Evolutionary conservation across 2,797 vertebrate species (phyloP), one percentile per base, ranked within the genome.

Genomic region (Sebastes oblongus): DNA sequence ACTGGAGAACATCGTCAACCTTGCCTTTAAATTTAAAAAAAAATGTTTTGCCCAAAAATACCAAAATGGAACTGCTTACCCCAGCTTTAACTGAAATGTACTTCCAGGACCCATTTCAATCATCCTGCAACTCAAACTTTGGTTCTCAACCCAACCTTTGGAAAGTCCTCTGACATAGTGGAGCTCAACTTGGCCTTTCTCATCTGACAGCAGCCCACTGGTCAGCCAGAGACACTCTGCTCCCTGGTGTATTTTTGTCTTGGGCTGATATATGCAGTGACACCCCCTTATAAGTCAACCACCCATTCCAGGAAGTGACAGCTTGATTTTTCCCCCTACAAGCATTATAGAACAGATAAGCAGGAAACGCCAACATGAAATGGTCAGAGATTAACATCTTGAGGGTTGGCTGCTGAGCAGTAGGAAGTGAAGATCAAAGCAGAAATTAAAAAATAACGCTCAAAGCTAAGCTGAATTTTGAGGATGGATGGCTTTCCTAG

Each of bases 211-310:
- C 65, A 82, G 78, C 16, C 66, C 86, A 78, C 78, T 73, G 81
- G 76, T 77, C 46, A 39, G 75, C 66, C 59, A 65, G 81, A 72
- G 89, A 78, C 86, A 64, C 83, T 69, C 30, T 0, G 66, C 77
- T 90, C 93, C 89, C 91, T 77, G 82, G 91, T 90, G 93, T 94
- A 95, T 95, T 95, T 95, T 91, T 86, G 92, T 92, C 92, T 34
- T 1, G 10, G 32, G 32, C 32, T 34, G 32, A 34, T 34, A 34
- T 34, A 34, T 34, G 32, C 32, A 34, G 32, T 34, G 32, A 11
- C 32, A 10, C 32, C 32, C 32, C 32, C 32, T 87, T 92, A 92
- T 93, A 94, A 92, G 86, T 90, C 92, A 87, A 82, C 61, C 70
- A 54, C 55, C 92, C 89, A 86, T 91, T 93, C 90, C 86, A 88